Percentiles rank a stretch among this genome's conserved stretches.
phyloP scores from a whole-genome alignment of 1,140 invertebrate genomes.

The Dolichoris vasculosae region DNA sequence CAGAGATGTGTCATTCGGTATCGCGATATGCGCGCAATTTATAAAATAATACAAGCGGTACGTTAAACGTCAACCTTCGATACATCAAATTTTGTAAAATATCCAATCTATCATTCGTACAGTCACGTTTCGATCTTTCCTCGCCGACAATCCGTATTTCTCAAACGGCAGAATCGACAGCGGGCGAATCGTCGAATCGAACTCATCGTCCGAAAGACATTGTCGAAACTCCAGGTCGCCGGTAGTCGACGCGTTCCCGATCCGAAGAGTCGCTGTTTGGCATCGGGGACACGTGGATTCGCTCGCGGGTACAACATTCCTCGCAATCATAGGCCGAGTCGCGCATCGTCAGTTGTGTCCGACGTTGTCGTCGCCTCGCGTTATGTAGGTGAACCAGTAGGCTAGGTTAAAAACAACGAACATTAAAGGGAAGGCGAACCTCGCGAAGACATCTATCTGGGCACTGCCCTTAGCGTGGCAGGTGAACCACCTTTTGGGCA shows the following conservation, averaged over 20 bases:
- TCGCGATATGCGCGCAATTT: too few relatives aligned
- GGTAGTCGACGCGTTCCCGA: background rate
- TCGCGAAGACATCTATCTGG: slow-evolving; percentile 94
- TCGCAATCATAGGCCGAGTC: background rate
- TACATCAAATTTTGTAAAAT: too few relatives aligned
- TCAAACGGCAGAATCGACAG: background rate
- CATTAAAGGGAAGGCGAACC: slow-evolving; percentile 93
- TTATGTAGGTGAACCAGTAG: slow-evolving; percentile 94
- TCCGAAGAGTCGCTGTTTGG: background rate
- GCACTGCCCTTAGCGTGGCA: slow-evolving; percentile 92
- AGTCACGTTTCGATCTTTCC: background rate
- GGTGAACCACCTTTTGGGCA: slow-evolving; percentile 84
- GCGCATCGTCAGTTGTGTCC: slow-evolving; percentile 48
- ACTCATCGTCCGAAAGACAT: background rate
- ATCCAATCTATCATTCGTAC: too few relatives aligned
- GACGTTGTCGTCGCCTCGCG: slow-evolving; percentile 80
- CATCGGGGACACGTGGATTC: background rate
- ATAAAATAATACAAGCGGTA: too few relatives aligned
- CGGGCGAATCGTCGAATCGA: background rate
- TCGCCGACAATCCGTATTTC: background rate
- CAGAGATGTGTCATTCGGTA: too few relatives aligned
- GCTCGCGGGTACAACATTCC: background rate
- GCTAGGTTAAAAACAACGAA: slow-evolving; percentile 95
- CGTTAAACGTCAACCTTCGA: too few relatives aligned
- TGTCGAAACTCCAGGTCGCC: background rate